phyloP scores from a whole-genome alignment of 2,797 vertebrate genomes.

The Meriones psammophilus region DNA sequence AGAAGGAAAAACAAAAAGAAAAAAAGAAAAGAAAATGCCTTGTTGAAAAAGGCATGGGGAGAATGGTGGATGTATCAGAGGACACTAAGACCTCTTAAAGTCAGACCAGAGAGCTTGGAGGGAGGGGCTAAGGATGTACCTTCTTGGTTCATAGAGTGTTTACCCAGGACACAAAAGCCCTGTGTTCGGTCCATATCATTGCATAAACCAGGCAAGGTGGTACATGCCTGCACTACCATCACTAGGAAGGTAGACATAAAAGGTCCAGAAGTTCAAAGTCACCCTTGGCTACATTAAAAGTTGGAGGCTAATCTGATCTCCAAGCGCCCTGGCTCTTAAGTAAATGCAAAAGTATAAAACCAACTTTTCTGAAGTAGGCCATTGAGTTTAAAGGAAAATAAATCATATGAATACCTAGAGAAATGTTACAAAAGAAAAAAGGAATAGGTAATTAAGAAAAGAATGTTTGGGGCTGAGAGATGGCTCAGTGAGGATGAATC shows the following conservation, averaged over 20 bases:
- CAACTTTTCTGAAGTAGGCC: not conserved
- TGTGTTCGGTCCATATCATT: not conserved
- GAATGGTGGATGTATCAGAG: too few species aligned
- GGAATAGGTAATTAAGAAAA: not conserved
- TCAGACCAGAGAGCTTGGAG: not conserved
- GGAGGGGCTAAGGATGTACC: not conserved
- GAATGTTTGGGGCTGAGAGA: too few species aligned
- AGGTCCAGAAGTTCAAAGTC: not conserved
- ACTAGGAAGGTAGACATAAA: not conserved
- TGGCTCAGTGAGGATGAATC: not conserved
- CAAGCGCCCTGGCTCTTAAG: not conserved
- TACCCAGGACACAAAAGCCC: not conserved
- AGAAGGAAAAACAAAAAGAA: not conserved
- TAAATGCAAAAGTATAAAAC: not conserved
- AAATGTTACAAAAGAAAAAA: not conserved
- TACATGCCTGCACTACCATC: not conserved
- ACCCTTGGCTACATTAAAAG: not conserved
- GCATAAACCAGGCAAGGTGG: not conserved
- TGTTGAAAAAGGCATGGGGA: not conserved
- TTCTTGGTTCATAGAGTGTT: not conserved
- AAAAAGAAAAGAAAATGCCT: not conserved
- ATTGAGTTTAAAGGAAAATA: not conserved
- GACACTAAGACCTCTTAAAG: not conserved
- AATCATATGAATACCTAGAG: not conserved
- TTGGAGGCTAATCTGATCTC: not conserved